Evolutionary conservation across 2,797 vertebrate species (phyloP), one percentile per base, ranked within the genome.

Genomic region (Limnodromus scolopaceus): DNA sequence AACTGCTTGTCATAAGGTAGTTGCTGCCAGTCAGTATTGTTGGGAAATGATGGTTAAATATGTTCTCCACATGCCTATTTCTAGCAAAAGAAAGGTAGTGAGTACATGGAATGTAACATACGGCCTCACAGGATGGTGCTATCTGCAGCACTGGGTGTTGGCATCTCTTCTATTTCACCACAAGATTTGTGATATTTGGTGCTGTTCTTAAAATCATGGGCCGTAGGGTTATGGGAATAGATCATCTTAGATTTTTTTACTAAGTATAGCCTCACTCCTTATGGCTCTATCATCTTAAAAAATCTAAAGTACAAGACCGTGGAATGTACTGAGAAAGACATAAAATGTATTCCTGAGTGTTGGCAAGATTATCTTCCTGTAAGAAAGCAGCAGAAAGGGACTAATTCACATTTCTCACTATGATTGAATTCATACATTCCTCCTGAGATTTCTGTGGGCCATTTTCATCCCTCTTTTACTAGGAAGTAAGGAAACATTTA

Each of bases 401-500:
- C 70, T 81, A 72, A 72, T 81, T 81, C 87, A 86, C 43, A 51
- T 94, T 93, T 93, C 58, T 85, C 22, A 1, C 76, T 90, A 0
- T 87, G 93, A 88, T 12, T 87, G 36, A 86, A 85, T 88, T 91
- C 32, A 75, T 82, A 78, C 69, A 79, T 95, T 94, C 74, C 92
- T 94, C 78, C 49, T 92, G 94, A 95, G 89, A 84, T 85, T 95
- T 94, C 74, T 72, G 18, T 78, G 75, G 91, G 23, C 74, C 58
- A 28, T 85, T 96, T 95, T 89, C 27, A 5, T 91, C 70, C 69
- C 30, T 72, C 28, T 69, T 88, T 88, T 49, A 20, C 87, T 76
- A 34, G 49, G 65, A 96, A 84, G 27, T 64, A 87, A 86, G 58
- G 76, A 95, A 95, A 85, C 54, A 92, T 93, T 95, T 95, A 95